Evolutionary conservation across 2,797 vertebrate species (phyloP).

Genomic region (Chaetophractus vellerosus): DNA sequence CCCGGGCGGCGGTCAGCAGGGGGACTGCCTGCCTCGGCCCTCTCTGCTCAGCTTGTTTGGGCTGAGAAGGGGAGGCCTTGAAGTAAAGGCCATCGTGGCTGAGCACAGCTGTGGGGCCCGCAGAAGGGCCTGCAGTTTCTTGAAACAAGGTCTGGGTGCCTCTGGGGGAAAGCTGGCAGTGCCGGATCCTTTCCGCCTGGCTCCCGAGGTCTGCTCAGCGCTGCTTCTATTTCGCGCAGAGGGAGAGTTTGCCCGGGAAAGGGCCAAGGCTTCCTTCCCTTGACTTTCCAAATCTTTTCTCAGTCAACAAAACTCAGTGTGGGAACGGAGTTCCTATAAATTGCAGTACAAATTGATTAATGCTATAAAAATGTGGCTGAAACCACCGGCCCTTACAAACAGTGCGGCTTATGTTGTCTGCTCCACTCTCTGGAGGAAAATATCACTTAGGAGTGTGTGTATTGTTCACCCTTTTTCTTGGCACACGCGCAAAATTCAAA

Average conservation of each 20-base stretch:
- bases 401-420: constrained; percentile 79
- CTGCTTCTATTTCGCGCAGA: rapidly evolving
- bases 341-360: constrained; percentile 85
- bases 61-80: constrained; percentile 51
- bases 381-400: constrained; percentile 84
- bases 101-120: neutral
- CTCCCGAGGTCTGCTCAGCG: neutral
- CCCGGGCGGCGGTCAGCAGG: neutral
- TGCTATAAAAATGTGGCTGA: constrained; percentile 82
- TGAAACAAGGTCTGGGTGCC: neutral
- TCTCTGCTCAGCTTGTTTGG: constrained; percentile 27
- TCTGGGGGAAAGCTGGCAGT: rapidly evolving
- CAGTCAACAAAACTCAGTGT: constrained; percentile 72
- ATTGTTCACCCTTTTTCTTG: constrained; percentile 80
- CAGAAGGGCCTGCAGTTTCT: neutral
- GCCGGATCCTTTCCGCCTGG: rapidly evolving
- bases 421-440: constrained; percentile 28
- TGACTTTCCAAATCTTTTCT: constrained; percentile 71
- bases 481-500: constrained; percentile 72
- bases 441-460: constrained; percentile 72
- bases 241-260: constrained; percentile 58
- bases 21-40: too few species aligned
- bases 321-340: constrained; percentile 78
- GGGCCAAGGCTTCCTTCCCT: constrained; percentile 73
- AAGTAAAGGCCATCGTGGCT: neutral